Percentiles rank a stretch among this genome's conserved stretches.
These are phyloP conservation scores for Pemphigus obesinymphae DNA, from an alignment of 1,140 invertebrate species.

Conservation along the genomic window DNA sequence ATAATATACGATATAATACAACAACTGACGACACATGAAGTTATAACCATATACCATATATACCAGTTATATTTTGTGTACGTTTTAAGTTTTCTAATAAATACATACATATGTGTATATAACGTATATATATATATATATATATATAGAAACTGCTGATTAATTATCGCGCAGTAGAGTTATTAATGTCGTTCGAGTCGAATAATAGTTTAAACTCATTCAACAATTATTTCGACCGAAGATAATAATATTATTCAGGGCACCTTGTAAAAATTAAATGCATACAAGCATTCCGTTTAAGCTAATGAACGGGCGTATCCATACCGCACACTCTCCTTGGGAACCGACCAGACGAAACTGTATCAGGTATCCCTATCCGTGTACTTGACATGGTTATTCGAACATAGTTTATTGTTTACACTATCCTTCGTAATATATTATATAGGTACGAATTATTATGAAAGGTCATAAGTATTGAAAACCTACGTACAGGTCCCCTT, in stretches of 20 bases:
- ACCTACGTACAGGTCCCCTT: background rate
- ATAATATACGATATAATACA: background rate
- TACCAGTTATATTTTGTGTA: background rate
- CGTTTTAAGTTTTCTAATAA: no score
- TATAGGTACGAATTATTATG: background rate
- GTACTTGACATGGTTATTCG: constrained; percentile 19
- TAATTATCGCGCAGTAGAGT: no score
- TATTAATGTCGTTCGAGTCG: background rate
- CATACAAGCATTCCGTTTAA: background rate
- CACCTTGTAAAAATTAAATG: background rate
- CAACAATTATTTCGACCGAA: no score
- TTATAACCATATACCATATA: background rate
- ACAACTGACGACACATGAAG: background rate
- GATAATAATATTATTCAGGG: background rate
- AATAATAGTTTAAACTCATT: background rate
- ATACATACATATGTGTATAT: no score
- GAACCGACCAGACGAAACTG: background rate
- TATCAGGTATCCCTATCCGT: constrained; percentile 18
- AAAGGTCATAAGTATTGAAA: constrained; percentile 1
- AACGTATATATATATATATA: no score
- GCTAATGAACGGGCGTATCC: background rate
- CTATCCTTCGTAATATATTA: constrained; percentile 25
- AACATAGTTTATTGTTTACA: constrained; percentile 28
- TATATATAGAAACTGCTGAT: background rate
- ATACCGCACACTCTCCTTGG: background rate